Percentiles rank a stretch among this genome's conserved stretches.
phyloP scores from a whole-genome alignment of 1,140 invertebrate genomes.

The Pseudomyrmex gracilis region DNA sequence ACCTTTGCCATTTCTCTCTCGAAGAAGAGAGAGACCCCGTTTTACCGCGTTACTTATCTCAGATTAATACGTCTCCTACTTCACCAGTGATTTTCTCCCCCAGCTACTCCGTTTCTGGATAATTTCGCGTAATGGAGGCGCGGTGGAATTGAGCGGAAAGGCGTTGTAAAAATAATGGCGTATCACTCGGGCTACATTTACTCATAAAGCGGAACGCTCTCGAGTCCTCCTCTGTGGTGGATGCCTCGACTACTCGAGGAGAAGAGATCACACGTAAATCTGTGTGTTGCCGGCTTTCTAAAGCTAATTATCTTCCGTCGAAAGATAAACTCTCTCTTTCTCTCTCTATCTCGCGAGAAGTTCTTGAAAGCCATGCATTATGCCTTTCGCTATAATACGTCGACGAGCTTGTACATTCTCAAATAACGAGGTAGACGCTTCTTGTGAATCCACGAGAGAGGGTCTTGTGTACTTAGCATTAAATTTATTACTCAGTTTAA shows the following conservation, averaged over 20 bases:
- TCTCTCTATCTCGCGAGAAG: not conserved
- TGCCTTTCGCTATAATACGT: constrained; percentile 47
- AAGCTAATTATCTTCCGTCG: constrained; percentile 51
- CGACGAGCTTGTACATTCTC: constrained; percentile 35
- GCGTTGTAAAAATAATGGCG: constrained; percentile 62
- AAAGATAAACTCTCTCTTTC: constrained; percentile 30
- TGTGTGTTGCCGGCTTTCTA: constrained; percentile 8
- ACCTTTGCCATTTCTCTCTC: constrained; percentile 34
- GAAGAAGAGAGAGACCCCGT: constrained; percentile 15
- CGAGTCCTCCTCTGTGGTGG: not conserved
- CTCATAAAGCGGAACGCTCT: constrained; percentile 19
- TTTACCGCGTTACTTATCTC: constrained; percentile 59
- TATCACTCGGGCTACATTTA: constrained; percentile 33
- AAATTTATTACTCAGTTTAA: constrained; percentile 51
- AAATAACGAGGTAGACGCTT: constrained; percentile 35
- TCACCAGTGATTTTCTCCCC: constrained; percentile 46
- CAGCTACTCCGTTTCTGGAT: constrained; percentile 57
- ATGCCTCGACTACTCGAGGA: constrained; percentile 1
- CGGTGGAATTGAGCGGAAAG: constrained; percentile 37
- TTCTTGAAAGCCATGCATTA: constrained; percentile 53
- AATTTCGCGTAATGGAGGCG: constrained; percentile 63
- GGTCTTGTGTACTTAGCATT: constrained; percentile 45
- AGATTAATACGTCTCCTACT: constrained; percentile 59
- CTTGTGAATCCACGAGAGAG: not conserved
- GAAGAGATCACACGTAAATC: constrained; percentile 43